Evolutionary conservation across 2,888 invertebrate species (phyloP).

Genomic region (Cenopis cana): DNA sequence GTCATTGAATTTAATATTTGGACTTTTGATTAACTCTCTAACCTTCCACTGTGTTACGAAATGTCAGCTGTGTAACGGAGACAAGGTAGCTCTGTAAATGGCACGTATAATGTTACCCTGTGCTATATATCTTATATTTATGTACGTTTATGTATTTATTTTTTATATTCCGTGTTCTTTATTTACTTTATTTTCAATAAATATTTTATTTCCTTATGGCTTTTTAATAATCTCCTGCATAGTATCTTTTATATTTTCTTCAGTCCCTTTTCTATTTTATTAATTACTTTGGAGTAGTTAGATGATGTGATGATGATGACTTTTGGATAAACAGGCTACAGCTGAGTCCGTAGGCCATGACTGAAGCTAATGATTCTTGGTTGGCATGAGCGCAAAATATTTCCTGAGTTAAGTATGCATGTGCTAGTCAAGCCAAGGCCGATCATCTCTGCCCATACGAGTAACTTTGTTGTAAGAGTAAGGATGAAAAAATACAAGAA

Average conservation of each 20-base stretch:
- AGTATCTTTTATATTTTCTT: background rate
- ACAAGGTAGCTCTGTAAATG: background rate
- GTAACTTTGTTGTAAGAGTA: too few relatives aligned
- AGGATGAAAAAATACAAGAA: too few relatives aligned
- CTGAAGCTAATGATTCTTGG: too few relatives aligned
- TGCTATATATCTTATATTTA: constrained; percentile 32
- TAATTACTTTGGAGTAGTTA: background rate
- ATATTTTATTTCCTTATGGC: constrained; percentile 46
- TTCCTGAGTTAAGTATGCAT: too few relatives aligned
- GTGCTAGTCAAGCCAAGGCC: too few relatives aligned
- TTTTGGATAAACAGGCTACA: too few relatives aligned
- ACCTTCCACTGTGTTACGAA: background rate
- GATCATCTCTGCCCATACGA: too few relatives aligned
- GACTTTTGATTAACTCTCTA: background rate
- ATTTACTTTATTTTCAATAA: constrained; percentile 52
- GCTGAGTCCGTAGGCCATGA: too few relatives aligned
- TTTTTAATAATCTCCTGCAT: constrained; percentile 53
- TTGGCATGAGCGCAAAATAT: too few relatives aligned
- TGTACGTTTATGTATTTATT: constrained; percentile 50
- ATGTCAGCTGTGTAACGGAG: background rate
- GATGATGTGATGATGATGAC: too few relatives aligned
- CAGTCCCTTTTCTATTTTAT: background rate
- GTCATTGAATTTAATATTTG: background rate
- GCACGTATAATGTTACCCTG: background rate
- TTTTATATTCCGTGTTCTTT: constrained; percentile 33